Conservation (phyloP, 2,113 vertebrate species). For the Corythornis vintsioides region DNA sequence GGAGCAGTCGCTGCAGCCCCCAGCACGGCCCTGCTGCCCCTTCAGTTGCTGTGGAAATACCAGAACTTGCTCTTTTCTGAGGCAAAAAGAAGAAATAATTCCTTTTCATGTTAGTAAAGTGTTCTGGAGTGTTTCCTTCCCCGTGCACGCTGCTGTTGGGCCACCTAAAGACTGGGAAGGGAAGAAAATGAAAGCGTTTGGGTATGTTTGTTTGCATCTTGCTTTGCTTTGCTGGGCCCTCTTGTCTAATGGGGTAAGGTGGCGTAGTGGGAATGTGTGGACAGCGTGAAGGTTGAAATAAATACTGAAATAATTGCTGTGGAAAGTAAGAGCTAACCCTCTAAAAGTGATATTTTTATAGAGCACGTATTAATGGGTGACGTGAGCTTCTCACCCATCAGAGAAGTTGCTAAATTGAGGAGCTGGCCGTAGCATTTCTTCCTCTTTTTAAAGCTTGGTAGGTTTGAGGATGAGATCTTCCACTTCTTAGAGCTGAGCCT, state of each 20-base stretch:
- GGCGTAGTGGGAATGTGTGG: neutral
- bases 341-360: neutral
- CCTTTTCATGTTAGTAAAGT: neutral
- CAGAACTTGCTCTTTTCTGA: neutral
- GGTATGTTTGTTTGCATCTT: neutral
- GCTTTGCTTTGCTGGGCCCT: slow-evolving; percentile 1
- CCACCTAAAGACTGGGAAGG: neutral
- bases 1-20: too few relatives aligned
- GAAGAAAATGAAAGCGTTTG: neutral
- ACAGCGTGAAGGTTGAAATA: neutral
- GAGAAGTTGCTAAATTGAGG: neutral
- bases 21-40: too few relatives aligned
- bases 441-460: neutral
- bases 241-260: neutral
- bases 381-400: neutral
- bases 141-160: neutral
- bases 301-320: neutral
- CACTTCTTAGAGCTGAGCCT: neutral
- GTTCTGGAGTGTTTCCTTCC: neutral
- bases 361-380: neutral
- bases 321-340: neutral
- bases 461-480: neutral
- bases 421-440: neutral
- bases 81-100: neutral
- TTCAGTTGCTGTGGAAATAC: neutral